Evolutionary conservation across 2,797 vertebrate species (phyloP), one percentile per base, ranked within the genome.

Genomic region (Argentina silus): DNA sequence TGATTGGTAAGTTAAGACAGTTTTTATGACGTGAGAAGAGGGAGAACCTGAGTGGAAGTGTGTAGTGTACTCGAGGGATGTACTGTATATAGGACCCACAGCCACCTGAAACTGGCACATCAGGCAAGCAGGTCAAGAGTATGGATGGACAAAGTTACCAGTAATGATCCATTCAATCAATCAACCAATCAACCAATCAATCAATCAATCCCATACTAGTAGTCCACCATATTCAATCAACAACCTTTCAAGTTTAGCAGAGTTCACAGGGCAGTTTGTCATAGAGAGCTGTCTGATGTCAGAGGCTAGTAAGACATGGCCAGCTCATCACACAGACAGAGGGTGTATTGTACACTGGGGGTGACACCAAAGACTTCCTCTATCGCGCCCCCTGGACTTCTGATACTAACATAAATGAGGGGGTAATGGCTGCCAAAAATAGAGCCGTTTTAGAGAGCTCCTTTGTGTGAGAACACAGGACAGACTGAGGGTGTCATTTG

Each of bases 401-500:
- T 88, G 88, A 85, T 59, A 42, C 75, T 73, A 81, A 74, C 81
- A 23, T 79, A 73, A 72, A 6, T 36, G 78, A 73, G 87, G 74
- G 82, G 87, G 90, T 89, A 88, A 89, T 86, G 80, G 75, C 53
- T 72, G 72, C 85, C 43, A 3, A 81, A 88, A 91, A 91, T 90
- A 90, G 90, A 82, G 12, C 43, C 69, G 55, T 86, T 84, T 84
- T 51, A 83, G 74, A 87, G 72, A 75, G 78, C 19, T 77, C 70
- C 83, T 87, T 88, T 85, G 83, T 89, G 80, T 21, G 50, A 47
- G 57, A 78, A 85, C 43, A 23, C 78, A 23, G 75, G 51, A 27
- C 62, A 23, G 78, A 72, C 78, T 10, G 14, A 14, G 36, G 72
- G 76, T 64, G 83, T 77, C 81, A 78, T 42, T 65, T 62, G 2